Evolutionary conservation across 2,113 vertebrate species (phyloP).

Genomic region (Uria aalge): DNA sequence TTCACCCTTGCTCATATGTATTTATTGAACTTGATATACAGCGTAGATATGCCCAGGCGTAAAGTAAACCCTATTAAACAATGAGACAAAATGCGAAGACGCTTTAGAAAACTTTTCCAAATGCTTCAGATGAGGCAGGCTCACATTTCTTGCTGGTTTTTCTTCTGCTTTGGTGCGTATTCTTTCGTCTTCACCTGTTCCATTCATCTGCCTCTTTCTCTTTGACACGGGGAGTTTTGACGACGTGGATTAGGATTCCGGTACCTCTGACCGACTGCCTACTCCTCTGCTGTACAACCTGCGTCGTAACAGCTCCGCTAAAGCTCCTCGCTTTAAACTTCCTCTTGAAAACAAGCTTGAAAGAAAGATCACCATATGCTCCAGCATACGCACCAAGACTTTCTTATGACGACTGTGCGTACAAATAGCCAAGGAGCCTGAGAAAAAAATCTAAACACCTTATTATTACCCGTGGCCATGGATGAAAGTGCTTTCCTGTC

Average conservation of each 20-base stretch:
- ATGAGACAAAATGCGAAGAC: not conserved
- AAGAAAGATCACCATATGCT: not conserved
- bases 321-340: not conserved
- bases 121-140: not conserved
- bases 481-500: not conserved
- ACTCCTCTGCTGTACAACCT: not conserved
- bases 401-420: not conserved
- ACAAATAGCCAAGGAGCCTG: not conserved
- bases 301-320: not conserved
- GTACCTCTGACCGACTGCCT: not conserved
- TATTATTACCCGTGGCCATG: not conserved
- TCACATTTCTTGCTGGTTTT: not conserved
- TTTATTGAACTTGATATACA: not conserved
- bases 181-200: not conserved
- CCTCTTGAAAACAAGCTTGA: not conserved
- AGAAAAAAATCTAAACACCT: not conserved
- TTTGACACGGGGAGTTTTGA: not conserved
- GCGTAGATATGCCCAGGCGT: accelerated
- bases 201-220: not conserved
- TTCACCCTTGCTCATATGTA: not conserved
- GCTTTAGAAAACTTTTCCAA: not conserved
- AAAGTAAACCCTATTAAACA: not conserved
- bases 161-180: not conserved
- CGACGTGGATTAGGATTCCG: not conserved
- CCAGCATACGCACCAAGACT: not conserved